Conservation (phyloP, 2,113 vertebrate species). For the Catharus minimus region DNA sequence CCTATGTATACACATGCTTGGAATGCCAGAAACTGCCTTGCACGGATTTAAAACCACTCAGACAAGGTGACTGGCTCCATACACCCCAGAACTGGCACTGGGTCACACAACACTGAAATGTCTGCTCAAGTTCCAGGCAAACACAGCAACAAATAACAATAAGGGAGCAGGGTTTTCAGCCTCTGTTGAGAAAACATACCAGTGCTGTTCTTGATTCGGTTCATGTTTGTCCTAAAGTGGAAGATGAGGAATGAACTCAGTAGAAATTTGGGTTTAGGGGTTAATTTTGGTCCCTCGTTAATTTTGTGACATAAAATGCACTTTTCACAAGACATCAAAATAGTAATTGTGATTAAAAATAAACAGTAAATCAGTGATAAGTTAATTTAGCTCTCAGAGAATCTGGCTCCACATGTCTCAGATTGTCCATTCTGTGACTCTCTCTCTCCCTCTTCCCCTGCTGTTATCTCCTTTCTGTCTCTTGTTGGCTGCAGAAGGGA, state of each 20-base stretch:
- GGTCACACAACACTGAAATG: neutral
- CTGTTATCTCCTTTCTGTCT: slow-evolving; percentile 34
- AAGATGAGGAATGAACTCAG: neutral
- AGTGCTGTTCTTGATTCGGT: neutral
- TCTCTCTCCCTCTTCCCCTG: neutral
- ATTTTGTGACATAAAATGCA: fast-evolving
- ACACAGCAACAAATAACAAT: neutral
- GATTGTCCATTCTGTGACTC: neutral
- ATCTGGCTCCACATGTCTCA: slow-evolving; percentile 1
- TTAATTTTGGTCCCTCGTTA: neutral
- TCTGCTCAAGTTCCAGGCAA: neutral
- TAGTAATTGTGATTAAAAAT: neutral
- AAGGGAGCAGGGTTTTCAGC: neutral
- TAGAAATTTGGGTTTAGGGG: neutral
- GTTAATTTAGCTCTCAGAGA: neutral
- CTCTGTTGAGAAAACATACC: neutral
- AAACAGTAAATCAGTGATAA: neutral
- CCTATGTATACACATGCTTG: neutral
- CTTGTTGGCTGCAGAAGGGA: neutral
- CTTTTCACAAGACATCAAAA: neutral
- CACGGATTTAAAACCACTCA: neutral
- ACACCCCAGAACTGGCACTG: neutral
- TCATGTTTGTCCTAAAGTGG: neutral
- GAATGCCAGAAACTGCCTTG: neutral
- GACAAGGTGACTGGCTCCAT: neutral